Evolutionary conservation across 2,888 invertebrate species (phyloP), one percentile per base, ranked within the genome.

Genomic region (Patella caerulea): DNA sequence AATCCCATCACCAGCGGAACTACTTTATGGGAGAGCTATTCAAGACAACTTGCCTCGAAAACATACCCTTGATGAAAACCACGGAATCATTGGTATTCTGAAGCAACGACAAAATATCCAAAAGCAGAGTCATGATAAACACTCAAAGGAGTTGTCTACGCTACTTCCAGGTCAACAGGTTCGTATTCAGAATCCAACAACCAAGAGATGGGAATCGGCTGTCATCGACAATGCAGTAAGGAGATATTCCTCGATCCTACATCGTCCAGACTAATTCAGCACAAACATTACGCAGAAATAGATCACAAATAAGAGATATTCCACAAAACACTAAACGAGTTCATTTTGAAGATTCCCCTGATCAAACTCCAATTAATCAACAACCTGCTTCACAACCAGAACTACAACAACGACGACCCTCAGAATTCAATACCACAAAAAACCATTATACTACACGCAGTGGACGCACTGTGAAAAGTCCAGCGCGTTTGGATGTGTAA

Each of bases 1-100:
- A n/a, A n/a, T 75, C 19, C 75, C 71, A 19, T 15, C 52, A 19
- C 70, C 75, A 69, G 70, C n/a, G 54, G 75, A 75, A 52, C 34
- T 52, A 14, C 70, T 75, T 65, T 19, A 65, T 19, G 19, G 5
- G 12, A 19, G n/a, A 65, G 15, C 19, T 19, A 15, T 65, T 65
- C 59, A 65, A n/a, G n/a, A 65, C 12, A 65, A 19, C 11, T 19
- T 19, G 59, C 15, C 59, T 19, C 9, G 19, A 65, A 19, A n/a
- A 65, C n/a, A 11, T 5, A 19, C 9, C 19, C 1, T 5, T 19
- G n/a, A 11, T n/a, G 19, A 19, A 11, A 19, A 65, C 34, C 3
- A 34, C 2, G 7, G 45, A 24, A 19, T 24, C 12, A 14, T 24
- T 19, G 65, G 24, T 11, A 65, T 2, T 24, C 19, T 65, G 11